A percentile compares a stretch with the other conserved stretches of the same genome.
Evolutionary conservation across 2,797 vertebrate species (phyloP).

Genomic region (Picus viridis): DNA sequence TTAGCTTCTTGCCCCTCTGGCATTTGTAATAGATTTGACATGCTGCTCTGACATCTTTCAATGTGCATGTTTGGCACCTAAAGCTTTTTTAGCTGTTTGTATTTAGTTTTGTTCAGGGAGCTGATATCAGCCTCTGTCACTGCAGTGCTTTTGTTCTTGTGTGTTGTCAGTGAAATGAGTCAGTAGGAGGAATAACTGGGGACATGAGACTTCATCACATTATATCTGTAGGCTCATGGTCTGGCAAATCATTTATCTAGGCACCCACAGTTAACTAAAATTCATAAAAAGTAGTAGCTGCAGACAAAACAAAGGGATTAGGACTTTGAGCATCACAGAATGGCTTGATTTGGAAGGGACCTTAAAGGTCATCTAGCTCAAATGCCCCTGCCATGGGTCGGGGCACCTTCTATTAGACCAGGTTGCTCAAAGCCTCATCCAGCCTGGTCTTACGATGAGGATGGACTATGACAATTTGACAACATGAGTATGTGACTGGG

Average conservation of each 20-base stretch:
- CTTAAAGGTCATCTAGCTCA: no score
- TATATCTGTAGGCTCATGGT: not conserved
- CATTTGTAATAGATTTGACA: not conserved
- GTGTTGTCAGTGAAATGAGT: not conserved
- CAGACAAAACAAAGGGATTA: not conserved
- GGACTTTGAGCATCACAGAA: not conserved
- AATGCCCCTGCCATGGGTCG: no score
- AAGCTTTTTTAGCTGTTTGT: not conserved
- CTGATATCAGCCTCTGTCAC: not conserved
- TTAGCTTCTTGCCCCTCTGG: not conserved
- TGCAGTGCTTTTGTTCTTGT: not conserved
- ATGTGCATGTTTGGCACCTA: accelerated
- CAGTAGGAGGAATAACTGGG: not conserved
- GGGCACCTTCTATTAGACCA: no score
- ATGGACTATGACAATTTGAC: not conserved
- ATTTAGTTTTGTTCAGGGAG: not conserved
- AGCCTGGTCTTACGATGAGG: no score
- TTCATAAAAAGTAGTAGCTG: not conserved
- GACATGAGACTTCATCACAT: no score
- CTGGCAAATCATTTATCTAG: not conserved
- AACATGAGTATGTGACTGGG: not conserved
- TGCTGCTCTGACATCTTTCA: not conserved
- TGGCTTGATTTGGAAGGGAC: no score
- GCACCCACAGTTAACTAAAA: not conserved
- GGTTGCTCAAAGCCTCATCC: no score